Percentiles rank a stretch among this genome's conserved stretches.
Conservation (phyloP, 2,888 invertebrate species). For the Drosophila neotestacea region DNA sequence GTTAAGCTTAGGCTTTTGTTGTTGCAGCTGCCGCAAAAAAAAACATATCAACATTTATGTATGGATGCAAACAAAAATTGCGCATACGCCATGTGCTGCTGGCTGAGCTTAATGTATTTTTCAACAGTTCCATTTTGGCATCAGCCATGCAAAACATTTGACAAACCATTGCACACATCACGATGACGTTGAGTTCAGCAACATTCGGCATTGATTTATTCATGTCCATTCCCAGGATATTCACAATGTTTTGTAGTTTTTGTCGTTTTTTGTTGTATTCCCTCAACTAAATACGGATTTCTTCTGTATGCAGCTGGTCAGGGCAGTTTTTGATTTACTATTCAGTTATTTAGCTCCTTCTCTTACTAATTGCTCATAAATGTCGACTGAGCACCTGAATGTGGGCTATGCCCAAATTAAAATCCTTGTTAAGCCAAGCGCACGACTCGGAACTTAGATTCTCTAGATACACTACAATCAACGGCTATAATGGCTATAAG, state of each 20-base stretch:
- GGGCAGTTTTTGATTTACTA: constrained; percentile 28
- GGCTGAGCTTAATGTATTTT: constrained; percentile 45
- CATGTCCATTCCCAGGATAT: constrained; percentile 28
- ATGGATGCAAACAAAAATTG: constrained; percentile 57
- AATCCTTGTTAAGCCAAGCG: constrained; percentile 21
- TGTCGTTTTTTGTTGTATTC: neutral
- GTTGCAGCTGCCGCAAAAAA: constrained; percentile 66
- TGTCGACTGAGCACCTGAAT: constrained; percentile 28
- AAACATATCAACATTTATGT: constrained; percentile 11
- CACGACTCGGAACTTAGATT: neutral
- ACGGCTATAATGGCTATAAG: too few relatives aligned
- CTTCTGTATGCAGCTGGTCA: constrained; percentile 14
- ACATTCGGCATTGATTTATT: constrained; percentile 54
- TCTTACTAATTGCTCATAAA: constrained; percentile 43
- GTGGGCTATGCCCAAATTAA: constrained; percentile 29
- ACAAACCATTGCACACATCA: constrained; percentile 32
- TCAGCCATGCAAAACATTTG: constrained; percentile 51
- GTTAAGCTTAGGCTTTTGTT: constrained; percentile 71
- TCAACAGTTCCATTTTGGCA: constrained; percentile 53
- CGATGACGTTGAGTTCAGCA: constrained; percentile 29
- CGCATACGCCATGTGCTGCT: constrained; percentile 71
- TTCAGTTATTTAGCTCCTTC: constrained; percentile 23
- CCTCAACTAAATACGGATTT: constrained; percentile 21
- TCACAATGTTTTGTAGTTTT: neutral
- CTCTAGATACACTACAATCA: constrained; percentile 7